Conservation (phyloP, 2,888 invertebrate genomes). For the Dione vanillae region DNA sequence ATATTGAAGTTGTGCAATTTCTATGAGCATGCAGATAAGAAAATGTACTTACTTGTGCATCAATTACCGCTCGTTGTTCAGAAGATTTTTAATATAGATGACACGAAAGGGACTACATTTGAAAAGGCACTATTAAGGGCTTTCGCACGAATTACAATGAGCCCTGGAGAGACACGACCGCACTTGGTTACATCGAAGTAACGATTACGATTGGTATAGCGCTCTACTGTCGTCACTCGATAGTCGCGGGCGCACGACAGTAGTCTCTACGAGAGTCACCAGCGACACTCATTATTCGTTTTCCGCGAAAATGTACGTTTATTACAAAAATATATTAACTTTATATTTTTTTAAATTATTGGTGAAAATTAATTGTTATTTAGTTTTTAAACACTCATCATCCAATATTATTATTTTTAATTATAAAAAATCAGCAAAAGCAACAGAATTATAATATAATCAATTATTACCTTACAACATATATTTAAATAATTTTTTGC, state of each 20-base stretch:
- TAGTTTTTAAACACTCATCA: no score
- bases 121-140: constrained; percentile 80
- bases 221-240: constrained; percentile 26
- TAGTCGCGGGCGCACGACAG: constrained; percentile 44
- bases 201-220: constrained; percentile 60
- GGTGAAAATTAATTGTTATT: not conserved
- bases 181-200: constrained; percentile 75
- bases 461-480: no score
- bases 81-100: constrained; percentile 65
- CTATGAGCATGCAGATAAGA: constrained; percentile 25
- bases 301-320: not conserved
- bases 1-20: constrained; percentile 42
- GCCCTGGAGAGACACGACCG: constrained; percentile 77
- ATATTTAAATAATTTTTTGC: no score
- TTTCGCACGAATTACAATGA: constrained; percentile 82
- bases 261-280: not conserved
- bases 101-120: constrained; percentile 82
- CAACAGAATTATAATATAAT: no score
- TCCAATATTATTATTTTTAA: no score
- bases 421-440: no score
- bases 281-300: constrained; percentile 11
- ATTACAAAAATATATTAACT: not conserved
- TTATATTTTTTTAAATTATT: not conserved
- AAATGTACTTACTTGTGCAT: constrained; percentile 76
- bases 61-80: constrained; percentile 77